phyloP scores from a whole-genome alignment of 2,113 vertebrate genomes.

The Poeciliopsis turrubarensis region DNA sequence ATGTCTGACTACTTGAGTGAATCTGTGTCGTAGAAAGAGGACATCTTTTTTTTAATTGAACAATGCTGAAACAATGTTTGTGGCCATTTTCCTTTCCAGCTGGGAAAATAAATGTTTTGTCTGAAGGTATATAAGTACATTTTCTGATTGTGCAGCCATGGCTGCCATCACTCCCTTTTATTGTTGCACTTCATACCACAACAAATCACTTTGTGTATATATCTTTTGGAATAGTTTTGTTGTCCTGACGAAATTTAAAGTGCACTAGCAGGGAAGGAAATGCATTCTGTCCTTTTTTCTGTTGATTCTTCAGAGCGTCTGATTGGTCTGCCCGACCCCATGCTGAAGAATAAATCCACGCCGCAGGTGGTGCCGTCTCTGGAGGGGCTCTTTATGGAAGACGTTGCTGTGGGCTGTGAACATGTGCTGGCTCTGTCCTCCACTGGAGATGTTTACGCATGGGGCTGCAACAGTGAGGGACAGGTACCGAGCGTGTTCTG shows the following conservation, averaged over 20 bases:
- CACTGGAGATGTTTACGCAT: conserved; percentile 81
- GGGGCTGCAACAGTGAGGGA: conserved; percentile 85
- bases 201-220: neutral
- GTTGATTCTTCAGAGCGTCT: conserved; percentile 74
- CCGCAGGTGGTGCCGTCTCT: conserved; percentile 82
- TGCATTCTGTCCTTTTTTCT: neutral
- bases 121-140: too few relatives aligned
- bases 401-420: conserved; percentile 82
- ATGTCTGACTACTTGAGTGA: conserved; percentile 14
- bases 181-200: neutral
- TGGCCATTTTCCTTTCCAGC: too few relatives aligned
- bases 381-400: conserved; percentile 80
- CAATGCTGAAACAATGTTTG: too few relatives aligned
- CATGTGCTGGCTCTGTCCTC: conserved; percentile 80
- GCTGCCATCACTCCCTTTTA: neutral
- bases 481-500: conserved; percentile 71
- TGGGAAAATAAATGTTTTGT: too few relatives aligned
- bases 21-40: neutral
- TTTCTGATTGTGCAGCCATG: neutral
- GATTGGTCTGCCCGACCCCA: conserved; percentile 81
- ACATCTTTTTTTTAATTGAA: too few relatives aligned
- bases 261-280: neutral
- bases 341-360: conserved; percentile 81
- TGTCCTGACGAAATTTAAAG: neutral
- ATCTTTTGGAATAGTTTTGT: neutral